Base-by-base conservation (phyloP, 1,140 invertebrate genomes). In the Listronotus oregonensis region DNA sequence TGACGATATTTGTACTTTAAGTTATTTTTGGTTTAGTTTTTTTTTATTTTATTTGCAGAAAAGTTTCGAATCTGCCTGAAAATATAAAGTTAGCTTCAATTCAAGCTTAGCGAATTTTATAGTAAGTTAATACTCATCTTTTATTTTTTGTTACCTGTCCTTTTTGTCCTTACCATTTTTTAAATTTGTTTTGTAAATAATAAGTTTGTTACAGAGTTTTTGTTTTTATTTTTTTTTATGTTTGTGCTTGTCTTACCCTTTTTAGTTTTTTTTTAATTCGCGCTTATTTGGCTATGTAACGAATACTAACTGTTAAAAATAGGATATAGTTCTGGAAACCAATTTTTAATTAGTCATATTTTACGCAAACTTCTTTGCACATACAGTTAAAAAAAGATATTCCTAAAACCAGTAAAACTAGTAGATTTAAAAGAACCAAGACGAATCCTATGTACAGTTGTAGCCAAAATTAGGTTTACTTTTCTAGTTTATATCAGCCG, bases 201-300 rank as follows among this genome's bases (percentile, higher is more conserved):
- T 60, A 47, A 52, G 15, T 15, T 52, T 40, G 12, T 40, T 62
- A 39, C 17, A 15, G n/a, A 14, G 17, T 12, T 49, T 50, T 47
- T 4, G 32, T 21, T 18, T 40, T 37, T 32, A 18, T 64, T 68
- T 67, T 68, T 68, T 68, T 68, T 37, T 64, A 40, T 68, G 66
- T 68, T 59, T 68, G 66, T 68, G 66, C 18, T 46, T 46, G 60
- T 68, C 51, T 64, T 37, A 68, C 56, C 54, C 39, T 32, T 39
- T 34, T 56, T 42, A 21, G 21, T 18, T 27, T 12, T 12, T 9
- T 31, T 43, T 56, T 40, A 6, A 18, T 47, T 47, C n/a, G 44
- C 21, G 18, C 43, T 18, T 14, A n/a, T n/a, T 5, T 27, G 21
- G 21, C 21, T 3, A 27, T 27, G 21, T 27, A 27, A 27, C 5